Percentiles rank a stretch among this genome's conserved stretches.
Conservation (phyloP, 92 coral and sea anemone genomes). For the Epizoanthus illoricatus region DNA sequence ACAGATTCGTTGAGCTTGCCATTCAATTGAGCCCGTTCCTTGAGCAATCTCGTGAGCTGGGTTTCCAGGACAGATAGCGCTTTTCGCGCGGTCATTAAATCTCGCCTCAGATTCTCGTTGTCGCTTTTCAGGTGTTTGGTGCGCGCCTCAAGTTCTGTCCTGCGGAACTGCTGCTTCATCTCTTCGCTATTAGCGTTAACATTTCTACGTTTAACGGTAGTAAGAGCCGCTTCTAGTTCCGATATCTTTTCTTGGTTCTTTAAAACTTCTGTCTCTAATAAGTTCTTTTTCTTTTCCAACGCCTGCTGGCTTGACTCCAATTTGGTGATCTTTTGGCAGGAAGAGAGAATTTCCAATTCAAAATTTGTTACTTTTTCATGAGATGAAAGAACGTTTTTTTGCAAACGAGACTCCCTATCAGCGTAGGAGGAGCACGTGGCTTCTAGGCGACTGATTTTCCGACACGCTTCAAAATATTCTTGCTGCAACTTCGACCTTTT, state of each 20-base stretch:
- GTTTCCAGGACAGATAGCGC: conserved; percentile 11
- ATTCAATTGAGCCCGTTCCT: conserved; percentile 32
- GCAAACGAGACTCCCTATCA: conserved; percentile 49
- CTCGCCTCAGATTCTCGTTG: conserved; percentile 38
- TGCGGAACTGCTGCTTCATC: conserved; percentile 2
- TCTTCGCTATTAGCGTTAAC: conserved; percentile 32
- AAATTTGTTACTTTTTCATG: conserved; percentile 50
- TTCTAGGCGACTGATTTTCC: conserved; percentile 56
- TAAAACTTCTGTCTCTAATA: conserved; percentile 47
- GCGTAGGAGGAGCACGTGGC: conserved; percentile 50
- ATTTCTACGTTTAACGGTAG: conserved; percentile 41
- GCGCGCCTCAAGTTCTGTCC: conserved; percentile 41
- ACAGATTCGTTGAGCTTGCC: conserved; percentile 27
- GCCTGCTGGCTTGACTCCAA: conserved; percentile 52
- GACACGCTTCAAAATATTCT: conserved; percentile 59
- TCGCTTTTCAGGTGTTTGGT: conserved; percentile 28
- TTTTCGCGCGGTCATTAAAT: conserved; percentile 30
- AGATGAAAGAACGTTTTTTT: conserved; percentile 36
- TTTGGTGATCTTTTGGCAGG: conserved; percentile 47
- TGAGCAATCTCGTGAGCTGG: conserved; percentile 38
- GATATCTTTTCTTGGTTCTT: conserved; percentile 49
- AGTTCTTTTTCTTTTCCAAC: conserved; percentile 49
- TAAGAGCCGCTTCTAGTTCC: conserved; percentile 46
- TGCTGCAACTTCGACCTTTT: conserved; percentile 43
- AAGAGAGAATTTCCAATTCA: conserved; percentile 43